phyloP scores from a whole-genome alignment of 1,140 invertebrate species.

The Bombus confusus region DNA sequence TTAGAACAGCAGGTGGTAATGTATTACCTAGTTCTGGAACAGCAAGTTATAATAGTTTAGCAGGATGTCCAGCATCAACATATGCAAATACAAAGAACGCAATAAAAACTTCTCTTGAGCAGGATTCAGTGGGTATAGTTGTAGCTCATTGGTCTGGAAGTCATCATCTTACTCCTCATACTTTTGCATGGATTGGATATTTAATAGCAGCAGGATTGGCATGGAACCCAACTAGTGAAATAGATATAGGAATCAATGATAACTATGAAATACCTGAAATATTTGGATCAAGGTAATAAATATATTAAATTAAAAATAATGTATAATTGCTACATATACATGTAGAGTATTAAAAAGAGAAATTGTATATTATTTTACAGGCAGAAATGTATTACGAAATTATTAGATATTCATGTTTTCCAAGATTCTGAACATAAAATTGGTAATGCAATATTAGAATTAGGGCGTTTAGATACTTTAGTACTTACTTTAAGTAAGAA shows the following conservation, averaged over 20 bases:
- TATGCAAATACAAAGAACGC: conserved; percentile 85
- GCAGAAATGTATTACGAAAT: conserved; percentile 81
- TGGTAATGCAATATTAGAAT: conserved; percentile 85
- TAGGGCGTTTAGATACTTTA: conserved; percentile 86
- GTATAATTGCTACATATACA: neutral
- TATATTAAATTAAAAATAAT: conserved; percentile 34
- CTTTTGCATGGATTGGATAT: conserved; percentile 87
- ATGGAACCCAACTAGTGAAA: conserved; percentile 85
- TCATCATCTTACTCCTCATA: conserved; percentile 85
- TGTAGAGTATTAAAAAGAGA: neutral
- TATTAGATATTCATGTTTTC: conserved; percentile 86
- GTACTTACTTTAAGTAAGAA: conserved; percentile 82
- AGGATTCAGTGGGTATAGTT: conserved; percentile 84
- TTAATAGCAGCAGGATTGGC: conserved; percentile 85
- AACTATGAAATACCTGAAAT: conserved; percentile 73
- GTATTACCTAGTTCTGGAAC: conserved; percentile 86
- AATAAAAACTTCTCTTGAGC: conserved; percentile 82
- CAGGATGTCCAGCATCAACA: conserved; percentile 87
- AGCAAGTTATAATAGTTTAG: conserved; percentile 86
- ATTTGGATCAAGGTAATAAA: conserved; percentile 56
- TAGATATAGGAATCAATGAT: conserved; percentile 75
- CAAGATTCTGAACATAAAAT: conserved; percentile 83
- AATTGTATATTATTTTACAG: conserved; percentile 43
- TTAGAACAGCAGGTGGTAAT: conserved; percentile 83
- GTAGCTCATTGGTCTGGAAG: conserved; percentile 87